Evolutionary conservation across 1,140 invertebrate species (phyloP), one percentile per base, ranked within the genome.

Genomic region (Ctenoplectra terminalis): DNA sequence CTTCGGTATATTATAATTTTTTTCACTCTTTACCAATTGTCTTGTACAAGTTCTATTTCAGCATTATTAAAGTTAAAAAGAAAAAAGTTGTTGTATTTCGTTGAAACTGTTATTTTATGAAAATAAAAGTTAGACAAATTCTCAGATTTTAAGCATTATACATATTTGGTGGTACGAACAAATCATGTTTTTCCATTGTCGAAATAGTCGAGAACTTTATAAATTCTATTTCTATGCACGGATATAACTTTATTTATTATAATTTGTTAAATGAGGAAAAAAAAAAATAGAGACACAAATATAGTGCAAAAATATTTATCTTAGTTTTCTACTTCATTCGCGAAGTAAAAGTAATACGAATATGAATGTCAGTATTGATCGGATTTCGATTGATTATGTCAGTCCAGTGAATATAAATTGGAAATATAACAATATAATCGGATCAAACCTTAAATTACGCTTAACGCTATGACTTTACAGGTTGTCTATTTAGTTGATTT

Each of bases 401-500:
- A 77, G 52, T 23, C 23, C 29, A 40, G 50, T 26, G 26, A 31
- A 77, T 67, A 54, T 11, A 67, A 72, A 58, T 61, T 6, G 48
- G 29, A 34, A 54, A 50, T 46, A 67, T 26, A 60, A 58, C 56
- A 71, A 52, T 82, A 13, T 58, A 20, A 46, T 43, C 56, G 26
- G 11, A 58, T 50, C 13, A 76, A 63, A 52, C 40, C 54, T 56
- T 74, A 54, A 54, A 40, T 70, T 72, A 34, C 15, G 37, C 70
- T 81, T 85, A 88, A 87, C 63, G 34, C 58, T 67, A 70, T 64
- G 78, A 69, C 83, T 79, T 88, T 91, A 29, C 91, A 96, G 95
- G 95, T 84, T 56, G 92, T 96, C 87, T 96, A 95, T 86, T 93
- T 96, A 31, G 94, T 97, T 40, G 96, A 97, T 88, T 96, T 96